Base-by-base conservation (phyloP, 37 sponge, comb jelly and placozoan genomes). In the Chondrosia reniformis region DNA sequence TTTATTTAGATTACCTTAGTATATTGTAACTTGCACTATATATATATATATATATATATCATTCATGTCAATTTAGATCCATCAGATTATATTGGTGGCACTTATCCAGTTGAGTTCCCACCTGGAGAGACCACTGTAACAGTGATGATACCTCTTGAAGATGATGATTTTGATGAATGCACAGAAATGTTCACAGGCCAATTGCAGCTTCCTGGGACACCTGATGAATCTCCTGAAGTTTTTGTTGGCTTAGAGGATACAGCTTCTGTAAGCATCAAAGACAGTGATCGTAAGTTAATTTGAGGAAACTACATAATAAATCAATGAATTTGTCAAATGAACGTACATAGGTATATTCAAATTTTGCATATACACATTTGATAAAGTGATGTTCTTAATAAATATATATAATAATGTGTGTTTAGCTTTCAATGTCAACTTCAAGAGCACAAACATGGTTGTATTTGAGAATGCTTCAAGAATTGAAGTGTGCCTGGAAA, bases 231-330 rank as follows among this genome's bases (percentile, higher is more conserved):
- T 38, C 34, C 40, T 17, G 43, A n/a, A 61, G 36, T 82, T 0
- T 21, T 10, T 2, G 7, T 65, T 74, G 83, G 75, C 5, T 17
- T 31, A 24, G 49, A 27, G 0, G 34, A 39, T 17, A 45, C 44
- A 58, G 63, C 83, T 1, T 42, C n/a, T 37, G 64, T 82, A 43
- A 57, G 31, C 15, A 74, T 82, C 24, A 73, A 57, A 6, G 83
- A 82, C 33, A 30, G 58, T 74, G 75, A 82, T 54, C 24, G 74
- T 82, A 33, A 79, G 67, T 58, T 21, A 12, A 32, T n/a, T n/a
- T n/a, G n/a, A n/a, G n/a, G n/a, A 13, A 59, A 30, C 30, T 7
- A 30, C 61, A 59, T 59, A 19, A 19, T 59, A 59, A 6, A 13
- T 6, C 61, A 59, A 30, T 25, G 8, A 30, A 59, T 19, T 59